These are phyloP conservation scores for Caracal caracal DNA, from an alignment of 2,113 vertebrate species.

Conservation along the genomic window DNA sequence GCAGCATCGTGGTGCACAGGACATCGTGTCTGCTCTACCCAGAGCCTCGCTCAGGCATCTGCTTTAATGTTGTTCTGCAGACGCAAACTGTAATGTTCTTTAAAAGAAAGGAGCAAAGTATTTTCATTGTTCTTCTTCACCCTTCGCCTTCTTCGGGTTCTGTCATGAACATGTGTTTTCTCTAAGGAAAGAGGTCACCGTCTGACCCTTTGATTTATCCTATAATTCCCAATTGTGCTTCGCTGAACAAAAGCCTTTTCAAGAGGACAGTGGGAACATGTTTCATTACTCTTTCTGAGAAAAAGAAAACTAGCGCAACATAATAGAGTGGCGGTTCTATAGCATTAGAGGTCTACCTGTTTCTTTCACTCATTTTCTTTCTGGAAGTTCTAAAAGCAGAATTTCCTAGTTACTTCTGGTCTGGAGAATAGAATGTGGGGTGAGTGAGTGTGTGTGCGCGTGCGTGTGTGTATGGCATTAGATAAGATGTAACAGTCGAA, in stretches of 20 bases:
- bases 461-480: neutral
- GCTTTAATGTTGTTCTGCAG: neutral
- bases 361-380: neutral
- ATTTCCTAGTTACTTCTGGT: neutral
- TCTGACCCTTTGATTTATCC: slow-evolving; percentile 21
- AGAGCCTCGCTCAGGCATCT: fast-evolving
- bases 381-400: neutral
- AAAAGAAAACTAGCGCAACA: slow-evolving; percentile 3
- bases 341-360: slow-evolving; percentile 1
- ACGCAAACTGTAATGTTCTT: neutral
- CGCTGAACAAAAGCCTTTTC: slow-evolving; percentile 12
- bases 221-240: neutral
- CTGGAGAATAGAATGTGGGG: neutral
- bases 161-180: neutral
- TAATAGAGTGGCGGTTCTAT: neutral
- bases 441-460: neutral
- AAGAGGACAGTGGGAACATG: neutral
- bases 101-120: neutral
- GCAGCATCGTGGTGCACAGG: neutral
- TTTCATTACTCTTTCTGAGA: slow-evolving; percentile 45
- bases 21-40: fast-evolving
- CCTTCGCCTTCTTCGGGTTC: neutral
- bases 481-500: neutral
- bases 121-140: slow-evolving; percentile 23
- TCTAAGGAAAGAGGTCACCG: neutral